phyloP scores from a whole-genome alignment of 2,113 vertebrate genomes.

The Ctenomys sociabilis region DNA sequence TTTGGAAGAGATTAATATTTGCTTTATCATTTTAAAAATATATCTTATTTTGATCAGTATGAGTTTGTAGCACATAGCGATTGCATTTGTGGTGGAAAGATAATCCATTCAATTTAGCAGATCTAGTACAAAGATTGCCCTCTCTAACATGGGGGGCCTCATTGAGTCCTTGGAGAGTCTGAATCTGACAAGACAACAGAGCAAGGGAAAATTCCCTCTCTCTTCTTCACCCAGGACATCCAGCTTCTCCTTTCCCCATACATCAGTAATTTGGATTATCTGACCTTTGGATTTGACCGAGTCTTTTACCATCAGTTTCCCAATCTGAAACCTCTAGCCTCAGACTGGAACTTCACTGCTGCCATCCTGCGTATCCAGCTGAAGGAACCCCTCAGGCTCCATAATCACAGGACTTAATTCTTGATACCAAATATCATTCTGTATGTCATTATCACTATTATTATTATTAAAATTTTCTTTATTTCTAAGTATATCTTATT shows the following conservation, averaged over 20 bases:
- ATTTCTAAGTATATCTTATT: not conserved
- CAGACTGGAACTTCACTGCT: not conserved
- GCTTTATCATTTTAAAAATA: not conserved
- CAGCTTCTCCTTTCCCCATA: not conserved
- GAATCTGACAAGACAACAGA: not conserved
- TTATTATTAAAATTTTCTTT: no score
- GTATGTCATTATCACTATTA: not conserved
- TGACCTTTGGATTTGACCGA: not conserved
- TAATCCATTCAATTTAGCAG: not conserved
- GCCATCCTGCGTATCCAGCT: not conserved
- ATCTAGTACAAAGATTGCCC: not conserved
- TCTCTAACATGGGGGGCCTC: not conserved
- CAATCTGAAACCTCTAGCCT: not conserved
- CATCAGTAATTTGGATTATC: not conserved
- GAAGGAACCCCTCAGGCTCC: not conserved
- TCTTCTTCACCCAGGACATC: not conserved
- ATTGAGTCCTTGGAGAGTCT: not conserved
- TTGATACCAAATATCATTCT: not conserved
- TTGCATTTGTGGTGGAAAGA: not conserved
- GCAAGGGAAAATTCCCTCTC: not conserved
- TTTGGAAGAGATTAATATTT: not conserved
- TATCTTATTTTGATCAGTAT: not conserved
- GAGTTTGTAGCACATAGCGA: not conserved
- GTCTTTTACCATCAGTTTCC: not conserved
- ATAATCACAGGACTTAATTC: not conserved